Percentiles rank a stretch among this genome's conserved stretches.
phyloP scores from a whole-genome alignment of 2,113 vertebrate genomes.

The Mirounga angustirostris region DNA sequence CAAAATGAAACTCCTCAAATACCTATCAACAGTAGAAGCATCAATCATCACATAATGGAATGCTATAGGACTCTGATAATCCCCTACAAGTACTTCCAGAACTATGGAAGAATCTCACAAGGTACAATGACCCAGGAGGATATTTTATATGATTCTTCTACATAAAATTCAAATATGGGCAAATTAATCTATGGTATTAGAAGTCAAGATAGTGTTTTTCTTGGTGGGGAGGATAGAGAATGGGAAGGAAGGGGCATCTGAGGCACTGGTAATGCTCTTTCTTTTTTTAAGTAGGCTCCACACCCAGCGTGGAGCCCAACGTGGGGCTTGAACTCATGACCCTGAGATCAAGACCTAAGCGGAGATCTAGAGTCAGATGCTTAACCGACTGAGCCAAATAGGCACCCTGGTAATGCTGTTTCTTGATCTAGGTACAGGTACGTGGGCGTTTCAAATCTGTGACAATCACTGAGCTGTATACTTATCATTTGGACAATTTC shows the following conservation, averaged over 20 bases:
- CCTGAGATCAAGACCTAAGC: background rate
- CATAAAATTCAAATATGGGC: background rate
- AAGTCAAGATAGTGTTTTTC: background rate
- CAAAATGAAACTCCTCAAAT: background rate
- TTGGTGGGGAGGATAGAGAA: background rate
- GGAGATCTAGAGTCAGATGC: background rate
- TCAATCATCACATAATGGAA: background rate
- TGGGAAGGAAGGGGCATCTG: background rate
- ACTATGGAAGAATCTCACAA: background rate
- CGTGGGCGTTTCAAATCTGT: background rate
- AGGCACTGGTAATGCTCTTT: background rate
- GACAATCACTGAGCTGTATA: background rate
- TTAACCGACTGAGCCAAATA: background rate
- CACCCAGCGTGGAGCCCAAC: background rate
- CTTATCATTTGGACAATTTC: background rate
- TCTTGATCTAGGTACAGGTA: background rate
- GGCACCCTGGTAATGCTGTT: background rate
- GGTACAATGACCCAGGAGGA: background rate
- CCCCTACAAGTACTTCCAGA: background rate
- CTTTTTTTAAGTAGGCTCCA: background rate
- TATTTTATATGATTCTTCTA: background rate
- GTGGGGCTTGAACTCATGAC: background rate
- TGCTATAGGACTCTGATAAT: background rate
- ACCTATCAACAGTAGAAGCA: background rate
- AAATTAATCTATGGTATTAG: background rate